These are phyloP conservation scores for Rutpela maculata DNA, from an alignment of 2,888 invertebrate genomes.

Conservation along the genomic window DNA sequence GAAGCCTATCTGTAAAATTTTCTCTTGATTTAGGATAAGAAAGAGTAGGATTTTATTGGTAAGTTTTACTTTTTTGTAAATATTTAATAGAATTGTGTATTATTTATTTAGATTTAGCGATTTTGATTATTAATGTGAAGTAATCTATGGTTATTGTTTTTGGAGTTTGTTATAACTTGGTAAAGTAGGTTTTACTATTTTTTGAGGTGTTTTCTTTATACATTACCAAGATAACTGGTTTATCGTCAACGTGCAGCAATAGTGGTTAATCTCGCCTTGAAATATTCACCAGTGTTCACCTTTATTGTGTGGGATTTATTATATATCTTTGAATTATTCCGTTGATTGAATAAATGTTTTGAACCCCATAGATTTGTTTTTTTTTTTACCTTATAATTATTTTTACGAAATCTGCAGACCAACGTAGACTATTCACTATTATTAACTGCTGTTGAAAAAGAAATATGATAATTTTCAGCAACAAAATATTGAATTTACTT, in stretches of 20 bases:
- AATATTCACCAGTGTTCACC: constrained; percentile 36
- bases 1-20: constrained; percentile 39
- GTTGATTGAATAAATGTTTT: constrained; percentile 44
- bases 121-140: constrained; percentile 34
- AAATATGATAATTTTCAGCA: too few relatives aligned
- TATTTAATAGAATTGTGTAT: constrained; percentile 38
- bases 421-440: too few relatives aligned
- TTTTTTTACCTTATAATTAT: background rate
- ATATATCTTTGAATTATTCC: constrained; percentile 33
- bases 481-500: too few relatives aligned
- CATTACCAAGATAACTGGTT: constrained; percentile 23
- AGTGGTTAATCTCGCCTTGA: constrained; percentile 32
- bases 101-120: constrained; percentile 44
- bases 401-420: too few relatives aligned
- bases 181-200: constrained; percentile 31
- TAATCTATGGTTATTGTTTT: constrained; percentile 35
- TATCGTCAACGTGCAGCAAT: constrained; percentile 29
- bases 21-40: constrained; percentile 28
- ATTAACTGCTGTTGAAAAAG: too few relatives aligned
- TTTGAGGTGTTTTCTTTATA: constrained; percentile 24
- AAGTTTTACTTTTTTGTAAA: constrained; percentile 42
- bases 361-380: constrained; percentile 23
- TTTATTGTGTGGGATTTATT: constrained; percentile 40
- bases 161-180: constrained; percentile 25
- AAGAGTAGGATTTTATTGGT: constrained; percentile 36